phyloP scores from a whole-genome alignment of 1,140 invertebrate species.

The Mesaphorura yosii region DNA sequence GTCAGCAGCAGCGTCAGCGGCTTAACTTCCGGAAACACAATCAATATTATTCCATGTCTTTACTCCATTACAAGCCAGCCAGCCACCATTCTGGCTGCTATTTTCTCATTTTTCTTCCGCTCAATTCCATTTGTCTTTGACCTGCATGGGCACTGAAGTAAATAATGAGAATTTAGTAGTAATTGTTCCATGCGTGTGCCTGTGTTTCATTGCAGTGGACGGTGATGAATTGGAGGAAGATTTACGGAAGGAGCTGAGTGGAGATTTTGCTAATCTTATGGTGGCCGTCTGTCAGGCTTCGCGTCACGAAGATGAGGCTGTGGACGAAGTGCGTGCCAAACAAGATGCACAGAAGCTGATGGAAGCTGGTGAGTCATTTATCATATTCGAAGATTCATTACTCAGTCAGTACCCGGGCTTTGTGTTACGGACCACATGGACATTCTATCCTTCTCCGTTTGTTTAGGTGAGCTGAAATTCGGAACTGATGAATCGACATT shows the following conservation, averaged over 20 bases:
- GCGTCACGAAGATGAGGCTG: slow-evolving; percentile 34
- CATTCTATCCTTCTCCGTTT: not conserved
- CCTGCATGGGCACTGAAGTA: no score
- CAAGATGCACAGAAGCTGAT: slow-evolving; percentile 34
- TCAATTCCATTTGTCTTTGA: no score
- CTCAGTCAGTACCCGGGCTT: not conserved
- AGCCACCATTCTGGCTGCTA: no score
- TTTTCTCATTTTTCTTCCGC: no score
- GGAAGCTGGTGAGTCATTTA: slow-evolving; percentile 29
- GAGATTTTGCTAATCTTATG: slow-evolving; percentile 79
- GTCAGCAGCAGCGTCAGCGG: no score
- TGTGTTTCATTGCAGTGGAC: slow-evolving; percentile 51
- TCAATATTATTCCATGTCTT: no score
- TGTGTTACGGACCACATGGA: not conserved
- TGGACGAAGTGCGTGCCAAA: slow-evolving; percentile 33
- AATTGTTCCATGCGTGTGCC: no score
- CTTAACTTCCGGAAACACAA: no score
- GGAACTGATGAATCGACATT: slow-evolving; percentile 81
- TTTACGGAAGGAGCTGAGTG: slow-evolving; percentile 83
- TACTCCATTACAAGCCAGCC: no score
- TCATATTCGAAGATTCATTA: slow-evolving; percentile 11
- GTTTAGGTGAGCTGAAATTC: slow-evolving; percentile 60
- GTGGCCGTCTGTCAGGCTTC: slow-evolving; percentile 57
- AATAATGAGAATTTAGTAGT: no score
- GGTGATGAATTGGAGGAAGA: slow-evolving; percentile 72